Conservation (phyloP, 2,797 vertebrate genomes). For the Oreonectes daqikongensis region DNA sequence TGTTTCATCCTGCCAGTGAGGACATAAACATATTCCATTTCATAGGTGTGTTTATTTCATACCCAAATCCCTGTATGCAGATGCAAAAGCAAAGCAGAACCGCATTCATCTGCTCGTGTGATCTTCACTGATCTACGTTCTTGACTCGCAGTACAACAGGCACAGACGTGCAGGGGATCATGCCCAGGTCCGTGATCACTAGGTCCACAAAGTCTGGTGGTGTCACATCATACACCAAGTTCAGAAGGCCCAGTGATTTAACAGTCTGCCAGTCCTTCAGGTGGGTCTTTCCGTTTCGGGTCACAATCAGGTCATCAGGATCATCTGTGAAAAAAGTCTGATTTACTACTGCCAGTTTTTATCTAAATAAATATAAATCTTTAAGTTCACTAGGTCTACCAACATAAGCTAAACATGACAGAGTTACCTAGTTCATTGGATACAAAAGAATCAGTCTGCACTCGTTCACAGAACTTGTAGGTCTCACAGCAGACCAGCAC, state of each 20-base stretch:
- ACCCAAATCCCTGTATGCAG: slow-evolving; percentile 65
- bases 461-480: slow-evolving; percentile 98
- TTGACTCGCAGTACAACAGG: slow-evolving; percentile 96
- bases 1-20: not conserved
- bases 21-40: slow-evolving; percentile 66
- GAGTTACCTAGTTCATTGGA: slow-evolving; percentile 93
- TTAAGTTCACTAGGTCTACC: not conserved
- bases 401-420: not conserved
- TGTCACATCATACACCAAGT: slow-evolving; percentile 95
- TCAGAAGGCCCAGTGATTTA: slow-evolving; percentile 84
- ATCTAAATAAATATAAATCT: not conserved
- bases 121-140: slow-evolving; percentile 87
- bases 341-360: not conserved
- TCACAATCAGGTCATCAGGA: slow-evolving; percentile 88
- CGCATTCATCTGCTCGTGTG: slow-evolving; percentile 1
- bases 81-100: slow-evolving; percentile 19
- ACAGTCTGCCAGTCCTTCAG: slow-evolving; percentile 86
- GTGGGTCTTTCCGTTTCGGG: slow-evolving; percentile 77
- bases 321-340: slow-evolving; percentile 75
- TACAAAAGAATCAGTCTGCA: slow-evolving; percentile 97
- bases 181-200: slow-evolving; percentile 97
- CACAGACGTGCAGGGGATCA: slow-evolving; percentile 98
- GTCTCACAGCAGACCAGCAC: slow-evolving; percentile 98
- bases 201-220: slow-evolving; percentile 95
- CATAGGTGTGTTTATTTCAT: slow-evolving; percentile 78